Evolutionary conservation across 35 echinoderm and acorn worm genomes (phyloP).

Genomic region (Patiria miniata): DNA sequence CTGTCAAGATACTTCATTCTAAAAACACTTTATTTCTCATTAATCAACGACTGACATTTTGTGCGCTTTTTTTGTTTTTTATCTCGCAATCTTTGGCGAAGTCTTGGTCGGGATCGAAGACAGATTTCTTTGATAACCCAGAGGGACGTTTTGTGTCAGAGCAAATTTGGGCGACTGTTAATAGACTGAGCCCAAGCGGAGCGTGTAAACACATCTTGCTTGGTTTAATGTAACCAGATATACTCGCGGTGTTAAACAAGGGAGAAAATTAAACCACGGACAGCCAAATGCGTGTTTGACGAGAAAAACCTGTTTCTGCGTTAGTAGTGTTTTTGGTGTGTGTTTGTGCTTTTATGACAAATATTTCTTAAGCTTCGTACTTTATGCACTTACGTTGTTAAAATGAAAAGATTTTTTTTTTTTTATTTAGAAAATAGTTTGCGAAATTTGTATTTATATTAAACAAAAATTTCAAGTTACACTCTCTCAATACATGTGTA

Average conservation of each 20-base stretch:
- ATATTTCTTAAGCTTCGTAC: too few relatives aligned
- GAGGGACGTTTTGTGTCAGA: slow-evolving; percentile 1
- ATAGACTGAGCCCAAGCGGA: background rate
- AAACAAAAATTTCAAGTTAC: too few relatives aligned
- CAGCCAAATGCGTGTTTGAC: background rate
- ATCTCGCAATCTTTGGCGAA: background rate
- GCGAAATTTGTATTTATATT: too few relatives aligned
- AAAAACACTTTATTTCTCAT: slow-evolving; percentile 24
- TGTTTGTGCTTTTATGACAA: too few relatives aligned
- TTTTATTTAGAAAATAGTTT: too few relatives aligned
- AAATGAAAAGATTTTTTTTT: too few relatives aligned
- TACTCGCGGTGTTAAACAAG: slow-evolving; percentile 7
- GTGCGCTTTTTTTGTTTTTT: background rate
- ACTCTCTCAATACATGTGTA: too few relatives aligned
- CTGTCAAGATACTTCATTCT: background rate
- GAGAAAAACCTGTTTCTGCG: background rate
- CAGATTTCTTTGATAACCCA: background rate
- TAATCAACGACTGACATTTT: slow-evolving; percentile 14
- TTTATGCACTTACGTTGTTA: too few relatives aligned
- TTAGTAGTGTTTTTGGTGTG: too few relatives aligned
- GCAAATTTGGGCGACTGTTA: background rate
- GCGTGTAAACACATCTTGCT: slow-evolving; percentile 17
- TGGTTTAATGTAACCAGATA: slow-evolving; percentile 24
- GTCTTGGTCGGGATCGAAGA: background rate
- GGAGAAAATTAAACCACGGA: slow-evolving; percentile 12